These are phyloP conservation scores for Mnemiopsis leidyi DNA, from an alignment of 37 sponge, comb jelly and placozoan species.

Conservation along the genomic window DNA sequence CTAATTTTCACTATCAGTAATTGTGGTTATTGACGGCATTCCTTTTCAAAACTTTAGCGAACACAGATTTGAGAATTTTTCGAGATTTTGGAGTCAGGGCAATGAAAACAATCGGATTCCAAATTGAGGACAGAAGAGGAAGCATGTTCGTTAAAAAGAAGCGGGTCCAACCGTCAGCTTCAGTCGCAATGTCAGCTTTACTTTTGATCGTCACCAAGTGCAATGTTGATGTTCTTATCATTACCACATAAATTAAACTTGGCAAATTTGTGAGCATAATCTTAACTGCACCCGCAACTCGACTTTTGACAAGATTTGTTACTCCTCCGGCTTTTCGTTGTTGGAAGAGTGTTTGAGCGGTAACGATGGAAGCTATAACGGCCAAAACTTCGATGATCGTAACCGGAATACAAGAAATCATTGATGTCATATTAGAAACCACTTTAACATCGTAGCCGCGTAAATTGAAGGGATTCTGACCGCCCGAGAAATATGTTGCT, in stretches of 20 bases:
- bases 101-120: not conserved
- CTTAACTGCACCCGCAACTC: not conserved
- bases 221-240: not conserved
- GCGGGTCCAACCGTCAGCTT: not conserved
- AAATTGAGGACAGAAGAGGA: not conserved
- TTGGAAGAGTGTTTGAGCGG: not conserved
- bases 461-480: no score
- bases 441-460: no score
- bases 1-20: no score
- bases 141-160: not conserved
- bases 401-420: no score
- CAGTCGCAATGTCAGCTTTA: not conserved
- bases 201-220: not conserved
- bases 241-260: not conserved
- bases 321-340: no score
- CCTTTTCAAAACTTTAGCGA: no score
- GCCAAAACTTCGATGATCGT: not conserved
- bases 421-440: no score
- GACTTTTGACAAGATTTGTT: not conserved
- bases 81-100: not conserved
- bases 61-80: not conserved
- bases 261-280: not conserved
- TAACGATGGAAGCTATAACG: not conserved
- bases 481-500: no score
- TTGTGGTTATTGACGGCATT: no score